A percentile compares a stretch with the other conserved stretches of the same genome.
phyloP scores from a whole-genome alignment of 2,113 vertebrate genomes.

The Gymnocephalus cernua region DNA sequence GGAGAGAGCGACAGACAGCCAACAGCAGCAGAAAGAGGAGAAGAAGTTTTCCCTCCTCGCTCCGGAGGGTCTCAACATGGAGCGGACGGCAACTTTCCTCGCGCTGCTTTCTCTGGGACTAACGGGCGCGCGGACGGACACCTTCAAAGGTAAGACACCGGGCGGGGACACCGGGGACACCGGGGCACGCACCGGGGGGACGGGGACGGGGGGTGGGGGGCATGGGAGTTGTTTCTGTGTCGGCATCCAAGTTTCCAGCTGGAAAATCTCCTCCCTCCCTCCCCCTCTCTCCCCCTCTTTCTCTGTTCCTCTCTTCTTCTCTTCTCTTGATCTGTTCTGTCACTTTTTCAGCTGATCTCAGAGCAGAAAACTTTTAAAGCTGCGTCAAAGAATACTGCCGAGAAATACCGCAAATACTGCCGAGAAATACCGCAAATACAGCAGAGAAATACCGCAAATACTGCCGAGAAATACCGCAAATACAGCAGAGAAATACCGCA shows the following conservation, averaged over 20 bases:
- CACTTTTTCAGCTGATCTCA: too few relatives aligned
- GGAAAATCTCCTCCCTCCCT: constrained; percentile 61
- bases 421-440: too few relatives aligned
- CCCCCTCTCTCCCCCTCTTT: neutral
- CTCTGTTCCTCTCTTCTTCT: neutral
- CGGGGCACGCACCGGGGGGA: neutral
- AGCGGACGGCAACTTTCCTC: constrained; percentile 64
- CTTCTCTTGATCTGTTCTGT: neutral
- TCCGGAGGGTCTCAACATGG: constrained; percentile 62
- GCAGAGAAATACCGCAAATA: too few relatives aligned
- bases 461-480: too few relatives aligned
- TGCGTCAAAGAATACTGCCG: too few relatives aligned
- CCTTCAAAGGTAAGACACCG: constrained; percentile 59
- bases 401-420: too few relatives aligned
- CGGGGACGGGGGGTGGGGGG: neutral
- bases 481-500: too few relatives aligned
- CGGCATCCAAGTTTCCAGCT: constrained; percentile 74
- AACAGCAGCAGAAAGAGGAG: neutral
- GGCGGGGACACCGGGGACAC: neutral
- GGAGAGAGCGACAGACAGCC: neutral
- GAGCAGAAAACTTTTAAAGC: too few relatives aligned
- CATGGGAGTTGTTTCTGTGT: constrained; percentile 49
- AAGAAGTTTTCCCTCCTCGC: constrained; percentile 14
- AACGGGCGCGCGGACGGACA: constrained; percentile 52
- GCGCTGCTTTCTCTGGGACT: constrained; percentile 40